Evolutionary conservation across 2,113 vertebrate genomes (phyloP).

Genomic region (Thamnophis sirtalis): DNA sequence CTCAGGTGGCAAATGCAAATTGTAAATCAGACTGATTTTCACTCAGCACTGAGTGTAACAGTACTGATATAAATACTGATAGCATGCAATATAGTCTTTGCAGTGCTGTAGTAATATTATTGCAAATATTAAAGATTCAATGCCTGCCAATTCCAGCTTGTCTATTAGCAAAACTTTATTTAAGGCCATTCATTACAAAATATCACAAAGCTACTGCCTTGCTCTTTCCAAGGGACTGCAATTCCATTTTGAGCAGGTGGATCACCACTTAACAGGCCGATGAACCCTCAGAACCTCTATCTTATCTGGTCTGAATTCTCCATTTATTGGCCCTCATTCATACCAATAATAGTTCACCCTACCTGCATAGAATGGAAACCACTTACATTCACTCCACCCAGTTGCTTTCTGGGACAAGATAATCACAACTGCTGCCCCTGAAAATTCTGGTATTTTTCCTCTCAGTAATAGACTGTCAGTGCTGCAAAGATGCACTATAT

Average conservation of each 20-base stretch:
- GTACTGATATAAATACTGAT: not conserved
- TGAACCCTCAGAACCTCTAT: not conserved
- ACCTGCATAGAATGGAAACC: not conserved
- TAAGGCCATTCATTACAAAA: not conserved
- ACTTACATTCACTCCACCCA: not conserved
- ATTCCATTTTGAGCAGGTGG: not conserved
- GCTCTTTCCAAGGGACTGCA: not conserved
- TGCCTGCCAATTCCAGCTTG: not conserved
- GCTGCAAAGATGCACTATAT: not conserved
- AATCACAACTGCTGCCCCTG: not conserved
- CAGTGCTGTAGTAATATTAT: not conserved
- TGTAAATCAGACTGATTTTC: not conserved
- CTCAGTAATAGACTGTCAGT: not conserved
- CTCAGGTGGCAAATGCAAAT: not conserved
- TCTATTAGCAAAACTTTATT: not conserved
- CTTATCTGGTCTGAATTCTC: not conserved
- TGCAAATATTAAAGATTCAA: not conserved
- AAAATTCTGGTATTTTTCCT: not conserved
- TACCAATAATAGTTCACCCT: not conserved
- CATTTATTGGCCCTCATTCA: not conserved
- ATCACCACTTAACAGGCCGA: not conserved
- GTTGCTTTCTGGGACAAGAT: not conserved
- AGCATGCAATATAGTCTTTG: not conserved
- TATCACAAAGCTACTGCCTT: not conserved
- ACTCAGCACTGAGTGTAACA: not conserved